These are phyloP conservation scores for Leuciscus idus DNA, from an alignment of 2,113 vertebrate species.

Conservation along the genomic window DNA sequence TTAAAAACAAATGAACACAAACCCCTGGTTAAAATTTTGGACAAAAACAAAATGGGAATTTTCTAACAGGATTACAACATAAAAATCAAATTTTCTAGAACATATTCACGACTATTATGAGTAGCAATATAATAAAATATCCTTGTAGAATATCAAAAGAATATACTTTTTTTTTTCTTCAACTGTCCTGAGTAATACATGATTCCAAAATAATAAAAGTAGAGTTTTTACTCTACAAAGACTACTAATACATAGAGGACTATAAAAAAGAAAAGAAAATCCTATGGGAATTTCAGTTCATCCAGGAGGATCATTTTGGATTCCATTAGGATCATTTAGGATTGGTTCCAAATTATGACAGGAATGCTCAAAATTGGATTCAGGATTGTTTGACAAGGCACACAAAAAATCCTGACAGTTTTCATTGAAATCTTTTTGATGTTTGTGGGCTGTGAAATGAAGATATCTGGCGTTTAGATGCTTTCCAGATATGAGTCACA, in stretches of 20 bases:
- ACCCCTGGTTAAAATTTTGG: neutral
- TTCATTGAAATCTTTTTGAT: neutral
- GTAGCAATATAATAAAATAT: neutral
- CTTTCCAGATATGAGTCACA: neutral
- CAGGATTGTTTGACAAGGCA: neutral
- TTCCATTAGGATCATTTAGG: neutral
- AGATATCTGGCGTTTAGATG: neutral
- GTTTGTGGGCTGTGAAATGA: neutral
- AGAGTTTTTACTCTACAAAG: neutral
- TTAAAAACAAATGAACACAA: neutral
- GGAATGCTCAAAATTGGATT: neutral
- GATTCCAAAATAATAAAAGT: neutral
- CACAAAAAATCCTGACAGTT: neutral
- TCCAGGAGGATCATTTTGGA: neutral
- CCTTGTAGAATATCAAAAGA: neutral
- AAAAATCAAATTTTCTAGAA: neutral
- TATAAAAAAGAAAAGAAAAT: neutral
- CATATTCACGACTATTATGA: neutral
- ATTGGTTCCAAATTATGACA: neutral
- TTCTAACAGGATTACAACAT: neutral
- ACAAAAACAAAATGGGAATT: neutral
- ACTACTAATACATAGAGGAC: neutral
- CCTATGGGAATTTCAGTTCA: neutral
- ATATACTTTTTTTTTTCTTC: neutral
- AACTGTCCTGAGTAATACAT: neutral